These are phyloP conservation scores for Gadopsis marmoratus DNA, from an alignment of 2,797 vertebrate genomes.

Conservation along the genomic window DNA sequence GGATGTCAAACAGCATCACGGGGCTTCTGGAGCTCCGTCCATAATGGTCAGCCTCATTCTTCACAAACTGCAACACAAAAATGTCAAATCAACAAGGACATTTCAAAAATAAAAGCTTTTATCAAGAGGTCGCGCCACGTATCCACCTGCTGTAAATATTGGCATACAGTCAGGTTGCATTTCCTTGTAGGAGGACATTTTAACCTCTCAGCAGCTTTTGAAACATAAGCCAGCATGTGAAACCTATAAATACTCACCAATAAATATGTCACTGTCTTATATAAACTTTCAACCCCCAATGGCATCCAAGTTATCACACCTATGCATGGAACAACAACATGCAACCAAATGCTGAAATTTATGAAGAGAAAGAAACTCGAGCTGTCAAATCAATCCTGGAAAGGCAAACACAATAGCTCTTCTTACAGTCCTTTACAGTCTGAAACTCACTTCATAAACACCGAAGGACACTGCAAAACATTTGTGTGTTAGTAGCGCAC, in stretches of 20 bases:
- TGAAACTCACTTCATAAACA: conserved; percentile 21
- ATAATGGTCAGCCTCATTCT: conserved; percentile 81
- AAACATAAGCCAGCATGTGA: conserved; percentile 48
- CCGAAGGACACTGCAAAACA: conserved; percentile 31
- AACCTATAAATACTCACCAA: conserved; percentile 52
- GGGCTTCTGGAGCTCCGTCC: conserved; percentile 85
- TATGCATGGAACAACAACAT: conserved; percentile 54
- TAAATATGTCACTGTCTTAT: conserved; percentile 51
- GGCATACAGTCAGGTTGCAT: conserved; percentile 10
- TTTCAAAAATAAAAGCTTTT: conserved; percentile 15
- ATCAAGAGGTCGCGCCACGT: not conserved
- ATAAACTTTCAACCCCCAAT: conserved; percentile 21
- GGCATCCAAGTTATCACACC: conserved; percentile 39
- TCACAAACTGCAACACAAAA: conserved; percentile 80
- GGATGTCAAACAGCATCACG: conserved; percentile 85
- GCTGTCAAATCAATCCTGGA: conserved; percentile 20
- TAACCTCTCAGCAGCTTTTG: conserved; percentile 34
- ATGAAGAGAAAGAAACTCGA: conserved; percentile 19
- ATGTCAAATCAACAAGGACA: not conserved
- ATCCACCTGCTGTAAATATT: conserved; percentile 21
- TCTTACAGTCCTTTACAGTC: conserved; percentile 7
- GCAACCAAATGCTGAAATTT: conserved; percentile 43
- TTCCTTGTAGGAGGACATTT: conserved; percentile 31
- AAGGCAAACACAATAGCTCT: conserved; percentile 20
- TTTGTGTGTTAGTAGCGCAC: conserved; percentile 69